Base-by-base conservation (phyloP, 2,113 vertebrate species). In the Piliocolobus tephrosceles region DNA sequence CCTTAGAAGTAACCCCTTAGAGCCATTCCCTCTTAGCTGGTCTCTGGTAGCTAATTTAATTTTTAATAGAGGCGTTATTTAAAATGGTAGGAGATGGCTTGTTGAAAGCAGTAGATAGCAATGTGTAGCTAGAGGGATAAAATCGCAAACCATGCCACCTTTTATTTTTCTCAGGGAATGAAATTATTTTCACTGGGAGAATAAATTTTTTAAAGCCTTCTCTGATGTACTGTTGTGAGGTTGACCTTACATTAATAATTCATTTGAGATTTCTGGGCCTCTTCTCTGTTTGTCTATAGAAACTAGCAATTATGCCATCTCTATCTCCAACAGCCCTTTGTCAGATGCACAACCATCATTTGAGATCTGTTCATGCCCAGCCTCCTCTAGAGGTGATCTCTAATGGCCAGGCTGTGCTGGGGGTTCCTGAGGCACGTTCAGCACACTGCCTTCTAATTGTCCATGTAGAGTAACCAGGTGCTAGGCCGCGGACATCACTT, bases 31-130 rank as follows among this genome's bases (percentile, higher is more conserved):
- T 78, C 20, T 45, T 89, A 52, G 25, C 47, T 61, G 35, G 50
- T 94, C 61, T 83, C 68, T 70, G 70, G 32, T 38, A 95, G 47
- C n/a, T 86, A 23, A 88, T 96, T 92, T 94, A 94, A 78, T 96
- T 96, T 94, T 95, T 97, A 94, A 95, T 82, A 88, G 68, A 97
- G 23, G 14, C 92, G 32, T 81, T 95, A 79, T 97, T 97, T 97
- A 86, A 97, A 94, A 88, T 93, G 87, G 52, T 97, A 97, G 96
- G 94, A 97, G 95, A 96, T 90, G n/a, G 13, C 61, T 88, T 47
- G 4, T 72, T 75, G 35, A 87, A 93, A 84, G n/a, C 43, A 38
- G 47, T 79, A 25, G 47, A 10, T 45, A 81, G n/a, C 43, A 45
- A 2, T 72, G 23, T 94, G 78, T 57, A 10, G 52, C 70, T 30